phyloP scores from a whole-genome alignment of 35 echinoderm and acorn worm species.

The Apostichopus parvimensis region DNA sequence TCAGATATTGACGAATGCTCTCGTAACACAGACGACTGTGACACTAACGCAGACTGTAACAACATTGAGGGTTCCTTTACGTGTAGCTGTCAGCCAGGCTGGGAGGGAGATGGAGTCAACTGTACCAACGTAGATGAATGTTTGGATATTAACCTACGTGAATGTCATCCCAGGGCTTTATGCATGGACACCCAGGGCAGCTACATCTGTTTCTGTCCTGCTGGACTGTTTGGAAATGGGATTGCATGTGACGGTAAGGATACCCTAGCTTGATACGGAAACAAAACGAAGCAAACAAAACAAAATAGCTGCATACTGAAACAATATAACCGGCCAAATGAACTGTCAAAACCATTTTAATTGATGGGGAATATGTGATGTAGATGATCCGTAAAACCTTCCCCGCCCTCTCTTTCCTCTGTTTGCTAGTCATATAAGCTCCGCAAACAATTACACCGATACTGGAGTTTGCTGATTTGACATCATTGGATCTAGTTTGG shows the following conservation, averaged over 20 bases:
- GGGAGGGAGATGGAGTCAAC: conserved; percentile 14
- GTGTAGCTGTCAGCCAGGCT: conserved; percentile 45
- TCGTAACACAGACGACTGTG: conserved; percentile 56
- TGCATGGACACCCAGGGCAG: conserved; percentile 73
- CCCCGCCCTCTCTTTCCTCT: not conserved
- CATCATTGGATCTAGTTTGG: no score
- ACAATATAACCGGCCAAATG: no score
- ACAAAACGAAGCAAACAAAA: no score
- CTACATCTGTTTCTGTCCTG: conserved; percentile 66
- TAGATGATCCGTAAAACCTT: not conserved
- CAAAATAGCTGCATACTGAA: no score
- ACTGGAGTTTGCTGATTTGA: no score
- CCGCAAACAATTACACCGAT: no score
- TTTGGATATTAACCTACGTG: not conserved
- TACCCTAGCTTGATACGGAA: no score
- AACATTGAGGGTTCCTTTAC: conserved; percentile 46
- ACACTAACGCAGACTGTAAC: conserved; percentile 54
- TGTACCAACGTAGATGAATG: conserved; percentile 88
- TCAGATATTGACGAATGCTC: conserved; percentile 89
- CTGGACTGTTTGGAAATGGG: conserved; percentile 73
- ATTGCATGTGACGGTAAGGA: conserved; percentile 70
- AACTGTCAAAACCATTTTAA: no score
- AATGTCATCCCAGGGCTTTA: conserved; percentile 66
- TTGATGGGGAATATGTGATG: no score
- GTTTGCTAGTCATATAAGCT: not conserved